phyloP scores from a whole-genome alignment of 2,113 vertebrate species.

The Antennarius striatus region DNA sequence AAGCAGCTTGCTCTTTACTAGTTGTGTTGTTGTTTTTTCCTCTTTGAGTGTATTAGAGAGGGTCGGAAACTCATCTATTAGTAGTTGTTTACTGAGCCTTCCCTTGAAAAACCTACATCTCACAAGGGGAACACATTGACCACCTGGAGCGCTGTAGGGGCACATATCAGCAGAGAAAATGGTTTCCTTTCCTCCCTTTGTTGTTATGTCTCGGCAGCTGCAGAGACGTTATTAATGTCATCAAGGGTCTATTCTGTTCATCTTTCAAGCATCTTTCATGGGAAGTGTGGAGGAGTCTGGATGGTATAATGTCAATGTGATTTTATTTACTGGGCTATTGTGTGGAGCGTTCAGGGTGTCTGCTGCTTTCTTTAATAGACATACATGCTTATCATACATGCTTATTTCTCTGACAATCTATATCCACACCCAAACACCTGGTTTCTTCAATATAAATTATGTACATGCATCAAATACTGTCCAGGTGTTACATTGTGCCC shows the following conservation, averaged over 20 bases:
- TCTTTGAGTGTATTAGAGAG: conserved; percentile 3
- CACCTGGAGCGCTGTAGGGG: conserved; percentile 56
- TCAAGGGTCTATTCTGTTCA: conserved; percentile 64
- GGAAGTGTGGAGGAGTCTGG: conserved; percentile 30
- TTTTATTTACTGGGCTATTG: conserved; percentile 24
- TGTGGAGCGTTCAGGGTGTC: conserved; percentile 16
- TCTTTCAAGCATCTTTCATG: conserved; percentile 51
- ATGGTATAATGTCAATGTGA: conserved; percentile 53
- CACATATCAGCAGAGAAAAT: conserved; percentile 59
- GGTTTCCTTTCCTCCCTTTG: conserved; percentile 33
- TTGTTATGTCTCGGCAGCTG: conserved; percentile 42
- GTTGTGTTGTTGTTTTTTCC: background rate
- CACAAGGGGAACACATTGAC: conserved; percentile 45
- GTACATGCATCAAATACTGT: no score
- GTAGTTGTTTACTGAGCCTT: conserved; percentile 44
- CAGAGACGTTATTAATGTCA: conserved; percentile 57
- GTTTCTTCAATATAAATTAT: no score
- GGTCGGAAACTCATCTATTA: conserved; percentile 56
- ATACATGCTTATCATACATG: conserved; percentile 11
- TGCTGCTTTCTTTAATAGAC: conserved; percentile 42
- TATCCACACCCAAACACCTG: no score
- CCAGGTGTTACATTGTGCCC: no score
- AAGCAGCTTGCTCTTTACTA: conserved; percentile 8
- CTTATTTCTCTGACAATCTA: no score
- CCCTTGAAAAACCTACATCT: conserved; percentile 42